phyloP scores from a whole-genome alignment of 2,113 vertebrate species.

The Ochotona curzoniae region DNA sequence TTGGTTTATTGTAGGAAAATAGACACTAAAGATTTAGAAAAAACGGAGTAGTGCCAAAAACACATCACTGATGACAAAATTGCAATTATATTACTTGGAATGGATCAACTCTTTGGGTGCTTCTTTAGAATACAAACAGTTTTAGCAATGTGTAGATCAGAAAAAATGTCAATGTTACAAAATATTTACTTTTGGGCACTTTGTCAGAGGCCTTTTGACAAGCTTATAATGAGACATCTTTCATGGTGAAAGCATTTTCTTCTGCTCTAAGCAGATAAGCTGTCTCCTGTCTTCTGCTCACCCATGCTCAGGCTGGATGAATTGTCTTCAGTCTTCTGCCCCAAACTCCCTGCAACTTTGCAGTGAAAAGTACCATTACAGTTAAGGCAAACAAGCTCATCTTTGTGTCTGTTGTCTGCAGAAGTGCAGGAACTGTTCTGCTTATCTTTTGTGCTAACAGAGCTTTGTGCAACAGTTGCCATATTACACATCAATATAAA shows the following conservation, averaged over 20 bases:
- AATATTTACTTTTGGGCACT: conserved; percentile 21
- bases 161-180: conserved; percentile 49
- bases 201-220: conserved; percentile 30
- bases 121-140: conserved; percentile 25
- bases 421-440: not conserved
- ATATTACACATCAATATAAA: not conserved
- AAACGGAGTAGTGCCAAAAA: conserved; percentile 15
- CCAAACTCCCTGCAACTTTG: not conserved
- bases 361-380: not conserved
- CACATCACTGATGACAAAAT: conserved; percentile 12
- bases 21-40: not conserved
- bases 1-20: conserved; percentile 33
- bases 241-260: conserved; percentile 11
- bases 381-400: not conserved
- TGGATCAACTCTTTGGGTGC: not conserved
- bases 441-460: not conserved
- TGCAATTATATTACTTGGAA: conserved; percentile 58
- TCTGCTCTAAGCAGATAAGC: not conserved
- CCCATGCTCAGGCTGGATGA: not conserved
- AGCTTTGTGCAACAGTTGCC: not conserved
- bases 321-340: not conserved
- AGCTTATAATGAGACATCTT: not conserved
- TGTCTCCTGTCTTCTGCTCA: not conserved
- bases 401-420: not conserved
- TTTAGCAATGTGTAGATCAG: not conserved